These are phyloP conservation scores for Archivesica marissinica DNA, from an alignment of 1,140 invertebrate genomes.

Conservation along the genomic window DNA sequence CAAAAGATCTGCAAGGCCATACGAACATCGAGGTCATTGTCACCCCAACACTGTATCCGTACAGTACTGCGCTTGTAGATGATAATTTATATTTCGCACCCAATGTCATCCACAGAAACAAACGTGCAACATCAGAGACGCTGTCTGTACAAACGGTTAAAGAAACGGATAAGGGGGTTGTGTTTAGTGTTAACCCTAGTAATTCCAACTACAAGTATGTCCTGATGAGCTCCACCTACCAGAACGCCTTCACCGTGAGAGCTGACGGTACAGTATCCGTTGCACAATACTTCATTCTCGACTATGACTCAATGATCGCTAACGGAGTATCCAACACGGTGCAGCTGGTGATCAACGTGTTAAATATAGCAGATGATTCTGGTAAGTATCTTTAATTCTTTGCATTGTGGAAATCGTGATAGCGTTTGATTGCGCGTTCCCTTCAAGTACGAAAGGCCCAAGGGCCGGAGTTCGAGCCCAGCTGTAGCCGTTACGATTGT, in stretches of 20 bases:
- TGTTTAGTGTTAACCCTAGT: background rate
- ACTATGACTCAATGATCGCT: conserved; percentile 17
- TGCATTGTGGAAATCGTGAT: too few species aligned
- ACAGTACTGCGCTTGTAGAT: background rate
- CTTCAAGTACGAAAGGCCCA: too few species aligned
- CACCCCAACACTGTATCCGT: background rate
- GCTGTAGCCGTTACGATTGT: too few species aligned
- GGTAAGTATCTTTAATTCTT: too few species aligned
- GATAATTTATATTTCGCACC: conserved; percentile 1
- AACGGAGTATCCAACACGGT: background rate
- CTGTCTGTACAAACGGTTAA: background rate
- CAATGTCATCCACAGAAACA: background rate
- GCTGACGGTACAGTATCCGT: conserved; percentile 10
- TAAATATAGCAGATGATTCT: background rate
- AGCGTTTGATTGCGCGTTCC: too few species aligned
- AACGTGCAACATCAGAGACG: conserved; percentile 11
- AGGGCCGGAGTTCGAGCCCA: too few species aligned
- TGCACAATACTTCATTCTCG: conserved; percentile 5
- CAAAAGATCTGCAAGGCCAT: conserved; percentile 5
- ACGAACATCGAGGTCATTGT: conserved; percentile 10
- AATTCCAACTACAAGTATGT: background rate
- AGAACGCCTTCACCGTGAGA: conserved; percentile 34
- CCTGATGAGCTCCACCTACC: conserved; percentile 12
- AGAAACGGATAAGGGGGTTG: conserved; percentile 16
- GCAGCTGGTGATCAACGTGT: conserved; percentile 31